Conservation (phyloP, 2,797 vertebrate genomes). For the Platalea minor region DNA sequence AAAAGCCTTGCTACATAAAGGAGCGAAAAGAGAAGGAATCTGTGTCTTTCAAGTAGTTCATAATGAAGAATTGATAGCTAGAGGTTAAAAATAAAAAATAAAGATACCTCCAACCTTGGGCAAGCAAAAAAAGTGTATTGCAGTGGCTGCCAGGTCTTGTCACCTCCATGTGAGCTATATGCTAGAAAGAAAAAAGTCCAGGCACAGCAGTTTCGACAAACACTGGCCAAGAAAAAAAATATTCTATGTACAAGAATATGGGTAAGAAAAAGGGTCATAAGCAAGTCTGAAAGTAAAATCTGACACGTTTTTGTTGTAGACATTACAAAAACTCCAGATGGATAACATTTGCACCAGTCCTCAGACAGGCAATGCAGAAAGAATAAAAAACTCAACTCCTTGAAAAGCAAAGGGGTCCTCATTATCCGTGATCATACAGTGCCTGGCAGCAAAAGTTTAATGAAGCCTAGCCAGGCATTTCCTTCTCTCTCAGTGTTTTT, state of each 20-base stretch:
- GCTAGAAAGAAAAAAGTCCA: not conserved
- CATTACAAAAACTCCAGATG: not conserved
- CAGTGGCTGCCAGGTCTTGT: not conserved
- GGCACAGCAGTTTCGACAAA: not conserved
- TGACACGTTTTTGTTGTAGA: not conserved
- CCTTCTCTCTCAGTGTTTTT: not conserved
- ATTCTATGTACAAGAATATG: not conserved
- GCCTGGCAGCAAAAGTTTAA: not conserved
- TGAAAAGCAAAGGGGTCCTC: not conserved
- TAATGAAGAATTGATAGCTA: not conserved
- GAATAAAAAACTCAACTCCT: not conserved
- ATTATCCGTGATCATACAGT: not conserved
- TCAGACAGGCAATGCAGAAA: not conserved
- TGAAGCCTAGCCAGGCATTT: not conserved
- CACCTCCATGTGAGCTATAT: not conserved
- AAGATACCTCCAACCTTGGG: not conserved
- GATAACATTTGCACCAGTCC: not conserved
- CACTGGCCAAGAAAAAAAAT: not conserved
- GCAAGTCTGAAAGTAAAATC: not conserved
- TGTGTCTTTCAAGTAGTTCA: not conserved
- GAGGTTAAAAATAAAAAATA: not conserved
- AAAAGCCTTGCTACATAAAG: not conserved
- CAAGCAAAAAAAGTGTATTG: not conserved
- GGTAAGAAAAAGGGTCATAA: not conserved
- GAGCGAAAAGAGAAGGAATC: not conserved